A percentile compares a stretch with the other conserved stretches of the same genome.
These are phyloP conservation scores for Paramuricea clavata DNA, from an alignment of 92 coral and sea anemone species.

Conservation along the genomic window DNA sequence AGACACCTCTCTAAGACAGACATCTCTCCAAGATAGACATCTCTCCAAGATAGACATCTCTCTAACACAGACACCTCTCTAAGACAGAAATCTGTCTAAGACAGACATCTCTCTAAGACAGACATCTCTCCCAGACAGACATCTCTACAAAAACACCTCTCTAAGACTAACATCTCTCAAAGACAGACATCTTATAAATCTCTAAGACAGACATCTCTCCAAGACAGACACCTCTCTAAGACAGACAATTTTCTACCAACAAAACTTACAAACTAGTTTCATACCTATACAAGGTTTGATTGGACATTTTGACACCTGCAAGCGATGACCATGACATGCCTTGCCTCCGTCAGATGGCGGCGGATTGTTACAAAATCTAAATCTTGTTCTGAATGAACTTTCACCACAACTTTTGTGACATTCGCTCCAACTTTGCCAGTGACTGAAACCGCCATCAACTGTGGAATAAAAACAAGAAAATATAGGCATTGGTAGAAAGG, in stretches of 20 bases:
- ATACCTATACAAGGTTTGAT: slow-evolving; percentile 17
- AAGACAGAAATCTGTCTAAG: too few species aligned
- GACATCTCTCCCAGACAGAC: too few species aligned
- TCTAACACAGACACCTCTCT: too few species aligned
- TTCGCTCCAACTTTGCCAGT: slow-evolving; percentile 47
- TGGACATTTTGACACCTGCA: slow-evolving; percentile 23
- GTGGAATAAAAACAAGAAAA: background rate
- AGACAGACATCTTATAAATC: background rate
- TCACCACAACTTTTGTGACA: slow-evolving; percentile 35
- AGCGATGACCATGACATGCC: slow-evolving; percentile 34
- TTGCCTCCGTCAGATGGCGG: slow-evolving; percentile 44
- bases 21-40: too few species aligned
- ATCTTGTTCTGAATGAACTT: slow-evolving; percentile 29
- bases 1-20: too few species aligned
- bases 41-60: too few species aligned
- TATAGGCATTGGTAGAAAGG: too few species aligned
- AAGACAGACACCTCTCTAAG: too few species aligned
- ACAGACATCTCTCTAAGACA: too few species aligned
- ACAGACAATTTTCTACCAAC: too few species aligned
- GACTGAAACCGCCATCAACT: slow-evolving; percentile 49
- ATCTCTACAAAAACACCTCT: too few species aligned
- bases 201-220: background rate
- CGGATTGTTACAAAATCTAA: slow-evolving; percentile 43
- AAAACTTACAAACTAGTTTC: background rate
- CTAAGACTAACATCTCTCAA: too few species aligned